These are phyloP conservation scores for Lydus trimaculatus DNA, from an alignment of 2,888 invertebrate genomes.

Conservation along the genomic window DNA sequence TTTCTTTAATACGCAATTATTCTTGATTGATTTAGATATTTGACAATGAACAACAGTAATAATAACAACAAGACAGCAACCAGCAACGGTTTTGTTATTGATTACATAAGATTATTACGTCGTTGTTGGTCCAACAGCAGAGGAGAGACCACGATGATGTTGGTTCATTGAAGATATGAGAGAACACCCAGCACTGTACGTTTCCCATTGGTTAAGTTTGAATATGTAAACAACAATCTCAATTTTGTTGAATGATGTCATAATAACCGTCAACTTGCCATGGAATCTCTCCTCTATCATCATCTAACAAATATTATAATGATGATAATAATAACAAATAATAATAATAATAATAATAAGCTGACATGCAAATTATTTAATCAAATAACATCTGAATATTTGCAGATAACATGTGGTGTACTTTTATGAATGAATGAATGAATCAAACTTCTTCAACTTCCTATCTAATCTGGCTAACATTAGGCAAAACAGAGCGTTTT, in stretches of 20 bases:
- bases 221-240: conserved; percentile 35
- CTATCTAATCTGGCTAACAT: too few species aligned
- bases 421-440: background rate
- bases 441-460: background rate
- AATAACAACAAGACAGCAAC: too few species aligned
- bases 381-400: conserved; percentile 6
- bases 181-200: background rate
- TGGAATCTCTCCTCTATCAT: conserved; percentile 4
- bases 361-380: conserved; percentile 5
- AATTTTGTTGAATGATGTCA: conserved; percentile 27
- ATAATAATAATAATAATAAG: background rate
- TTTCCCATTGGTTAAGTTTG: conserved; percentile 34
- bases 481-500: background rate
- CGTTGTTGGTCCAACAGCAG: background rate
- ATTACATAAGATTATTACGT: background rate
- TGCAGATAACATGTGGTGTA: conserved; percentile 3
- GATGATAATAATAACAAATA: background rate
- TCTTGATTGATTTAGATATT: background rate
- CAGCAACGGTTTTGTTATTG: background rate
- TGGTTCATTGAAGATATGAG: background rate
- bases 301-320: too few species aligned
- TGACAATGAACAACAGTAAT: background rate
- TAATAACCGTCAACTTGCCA: conserved; percentile 18
- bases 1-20: background rate
- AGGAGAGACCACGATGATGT: too few species aligned